Conservation (phyloP, 2,113 vertebrate species). For the Cettia cetti region DNA sequence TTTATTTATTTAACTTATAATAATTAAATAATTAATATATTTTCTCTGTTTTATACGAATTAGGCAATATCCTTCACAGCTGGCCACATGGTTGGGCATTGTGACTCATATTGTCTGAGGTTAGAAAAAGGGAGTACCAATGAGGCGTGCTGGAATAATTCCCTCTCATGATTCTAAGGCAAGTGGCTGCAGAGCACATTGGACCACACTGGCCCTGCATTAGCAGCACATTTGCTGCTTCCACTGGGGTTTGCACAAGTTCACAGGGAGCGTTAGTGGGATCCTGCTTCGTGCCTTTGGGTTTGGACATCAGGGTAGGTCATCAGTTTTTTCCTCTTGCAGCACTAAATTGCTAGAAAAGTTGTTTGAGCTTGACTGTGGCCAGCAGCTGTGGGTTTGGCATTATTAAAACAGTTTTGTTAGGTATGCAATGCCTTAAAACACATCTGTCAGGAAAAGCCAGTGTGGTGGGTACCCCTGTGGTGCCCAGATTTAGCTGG, state of each 20-base stretch:
- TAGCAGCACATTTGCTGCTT: not conserved
- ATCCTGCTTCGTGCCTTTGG: not conserved
- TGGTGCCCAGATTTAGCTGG: rapidly evolving
- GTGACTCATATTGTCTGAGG: not conserved
- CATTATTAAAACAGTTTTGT: not conserved
- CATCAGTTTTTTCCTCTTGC: not conserved
- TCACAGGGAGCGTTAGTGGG: not conserved
- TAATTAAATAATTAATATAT: conserved; percentile 71
- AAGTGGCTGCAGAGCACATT: not conserved
- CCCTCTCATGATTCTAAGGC: not conserved
- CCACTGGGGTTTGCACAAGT: not conserved
- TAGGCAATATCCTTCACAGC: conserved; percentile 24
- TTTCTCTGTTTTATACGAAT: conserved; percentile 28
- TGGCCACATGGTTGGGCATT: not conserved
- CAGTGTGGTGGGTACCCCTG: not conserved
- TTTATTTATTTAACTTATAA: conserved; percentile 78
- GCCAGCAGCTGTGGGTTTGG: not conserved
- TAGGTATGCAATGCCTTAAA: not conserved
- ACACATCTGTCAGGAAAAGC: not conserved
- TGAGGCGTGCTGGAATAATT: not conserved
- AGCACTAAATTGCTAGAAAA: not conserved
- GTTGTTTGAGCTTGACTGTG: not conserved
- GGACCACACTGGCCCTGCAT: not conserved
- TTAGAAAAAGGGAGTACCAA: not conserved
- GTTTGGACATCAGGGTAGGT: not conserved